Evolutionary conservation across 2,113 vertebrate species (phyloP).

Genomic region (Callipepla californica): DNA sequence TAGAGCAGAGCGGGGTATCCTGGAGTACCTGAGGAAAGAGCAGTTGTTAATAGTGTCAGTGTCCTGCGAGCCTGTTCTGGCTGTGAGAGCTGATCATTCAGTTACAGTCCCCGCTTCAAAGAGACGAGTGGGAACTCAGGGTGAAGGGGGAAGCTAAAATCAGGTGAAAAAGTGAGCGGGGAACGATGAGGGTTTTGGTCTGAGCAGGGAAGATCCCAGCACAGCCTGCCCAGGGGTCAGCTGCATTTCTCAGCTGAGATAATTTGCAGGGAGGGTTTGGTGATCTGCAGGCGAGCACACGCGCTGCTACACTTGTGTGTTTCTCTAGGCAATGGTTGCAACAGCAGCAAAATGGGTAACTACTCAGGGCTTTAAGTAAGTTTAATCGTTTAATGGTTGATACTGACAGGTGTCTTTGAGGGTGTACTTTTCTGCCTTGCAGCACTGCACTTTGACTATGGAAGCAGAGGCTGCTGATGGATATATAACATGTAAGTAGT

Average conservation of each 20-base stretch:
- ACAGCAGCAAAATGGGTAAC: constrained; percentile 71
- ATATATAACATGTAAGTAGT: constrained; percentile 93
- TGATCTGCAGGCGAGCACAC: constrained; percentile 73
- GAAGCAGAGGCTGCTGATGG: constrained; percentile 93
- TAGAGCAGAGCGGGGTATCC: constrained; percentile 64
- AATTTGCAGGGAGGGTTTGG: constrained; percentile 73
- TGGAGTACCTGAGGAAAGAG: constrained; percentile 64
- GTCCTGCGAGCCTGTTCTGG: constrained; percentile 56
- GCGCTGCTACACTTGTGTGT: constrained; percentile 63
- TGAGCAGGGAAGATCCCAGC: neutral
- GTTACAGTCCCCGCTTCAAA: constrained; percentile 10
- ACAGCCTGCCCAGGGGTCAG: constrained; percentile 52
- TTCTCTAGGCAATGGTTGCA: constrained; percentile 77
- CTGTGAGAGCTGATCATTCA: constrained; percentile 56
- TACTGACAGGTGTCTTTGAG: constrained; percentile 75
- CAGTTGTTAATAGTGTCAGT: constrained; percentile 57
- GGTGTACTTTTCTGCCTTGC: constrained; percentile 80
- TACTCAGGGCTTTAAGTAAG: constrained; percentile 75
- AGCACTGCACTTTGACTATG: constrained; percentile 90
- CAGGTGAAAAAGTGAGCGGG: neutral
- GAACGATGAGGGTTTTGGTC: neutral
- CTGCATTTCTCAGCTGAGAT: constrained; percentile 68
- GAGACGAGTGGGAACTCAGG: neutral
- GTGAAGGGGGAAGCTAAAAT: neutral
- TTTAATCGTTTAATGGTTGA: constrained; percentile 78